Evolutionary conservation across 2,797 vertebrate genomes (phyloP), one percentile per base, ranked within the genome.

Genomic region (Brotula barbata): DNA sequence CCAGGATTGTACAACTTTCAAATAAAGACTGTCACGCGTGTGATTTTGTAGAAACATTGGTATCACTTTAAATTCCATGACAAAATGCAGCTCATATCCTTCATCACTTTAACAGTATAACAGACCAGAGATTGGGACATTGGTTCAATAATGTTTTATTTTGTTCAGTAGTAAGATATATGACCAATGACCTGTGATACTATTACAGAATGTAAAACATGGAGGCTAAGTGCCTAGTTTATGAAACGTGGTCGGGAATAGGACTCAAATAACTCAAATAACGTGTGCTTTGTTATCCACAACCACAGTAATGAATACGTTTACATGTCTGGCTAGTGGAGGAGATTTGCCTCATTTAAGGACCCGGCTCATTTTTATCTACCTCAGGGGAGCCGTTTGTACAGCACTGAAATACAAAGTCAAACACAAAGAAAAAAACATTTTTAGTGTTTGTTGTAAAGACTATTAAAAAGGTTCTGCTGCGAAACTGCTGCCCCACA

Each of bases 101-200:
- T n/a, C n/a, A n/a, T n/a, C n/a, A n/a, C n/a, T n/a, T n/a, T n/a
- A n/a, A n/a, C n/a, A n/a, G n/a, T n/a, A n/a, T n/a, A n/a, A 41
- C 14, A 21, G 19, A 39, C 23, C 1, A 28, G 10, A 44, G 20
- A 7, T 17, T 1, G 12, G 7, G 11, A 33, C 16, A 40, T 16
- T 43, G 66, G 63, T 16, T 81, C 45, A 78, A 45, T 47, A 20
- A 61, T 61, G 31, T 64, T 85, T 88, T 89, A 82, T 86, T 89
- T 84, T 71, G 60, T 83, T 85, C 67, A 75, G 58, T n/a, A n/a
- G n/a, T 65, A 53, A 60, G 16, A 50, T 81, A 80, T 57, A 88
- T 73, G 64, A 76, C 64, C 53, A 50, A 54, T 48, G 52, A 59
- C 53, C 62, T 55, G 47, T 59, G 66, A 37, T 48, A 58, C 46